phyloP scores from a whole-genome alignment of 1,140 invertebrate genomes.

The Drosophila bipectinata region DNA sequence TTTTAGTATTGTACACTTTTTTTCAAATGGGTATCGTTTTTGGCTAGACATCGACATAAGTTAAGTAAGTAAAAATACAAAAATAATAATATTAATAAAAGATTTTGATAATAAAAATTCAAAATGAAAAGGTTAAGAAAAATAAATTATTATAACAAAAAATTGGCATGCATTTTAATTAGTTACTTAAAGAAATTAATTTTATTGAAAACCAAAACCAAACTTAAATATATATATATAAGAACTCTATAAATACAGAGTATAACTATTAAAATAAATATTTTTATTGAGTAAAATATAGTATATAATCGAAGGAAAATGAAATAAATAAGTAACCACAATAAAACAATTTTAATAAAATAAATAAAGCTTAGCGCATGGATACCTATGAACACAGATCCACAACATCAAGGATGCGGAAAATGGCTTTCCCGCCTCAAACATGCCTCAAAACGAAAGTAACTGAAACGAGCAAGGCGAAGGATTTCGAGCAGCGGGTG shows the following conservation, averaged over 20 bases:
- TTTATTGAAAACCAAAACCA: conserved; percentile 5
- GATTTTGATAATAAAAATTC: background rate
- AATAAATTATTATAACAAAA: background rate
- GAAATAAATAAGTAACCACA: background rate
- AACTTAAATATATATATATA: no score
- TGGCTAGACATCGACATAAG: conserved; percentile 47
- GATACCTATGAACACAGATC: conserved; percentile 80
- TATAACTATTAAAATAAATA: background rate
- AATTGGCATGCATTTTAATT: background rate
- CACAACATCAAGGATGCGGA: conserved; percentile 83
- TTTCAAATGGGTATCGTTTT: conserved; percentile 42
- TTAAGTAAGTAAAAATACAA: conserved; percentile 9
- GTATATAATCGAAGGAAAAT: no score
- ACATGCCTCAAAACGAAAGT: conserved; percentile 79
- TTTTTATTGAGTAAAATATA: background rate
- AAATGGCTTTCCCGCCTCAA: conserved; percentile 49
- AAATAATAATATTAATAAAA: background rate
- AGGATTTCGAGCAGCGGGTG: conserved; percentile 52
- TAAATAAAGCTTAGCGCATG: conserved; percentile 42
- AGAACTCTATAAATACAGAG: no score
- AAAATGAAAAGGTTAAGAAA: background rate
- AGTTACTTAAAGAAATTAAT: background rate
- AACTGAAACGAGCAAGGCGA: conserved; percentile 72
- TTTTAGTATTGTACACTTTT: conserved; percentile 50
- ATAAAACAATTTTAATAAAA: background rate